A percentile compares a stretch with the other conserved stretches of the same genome.
Conservation (phyloP, 2,888 invertebrate genomes). For the Adelphocoris suturalis region DNA sequence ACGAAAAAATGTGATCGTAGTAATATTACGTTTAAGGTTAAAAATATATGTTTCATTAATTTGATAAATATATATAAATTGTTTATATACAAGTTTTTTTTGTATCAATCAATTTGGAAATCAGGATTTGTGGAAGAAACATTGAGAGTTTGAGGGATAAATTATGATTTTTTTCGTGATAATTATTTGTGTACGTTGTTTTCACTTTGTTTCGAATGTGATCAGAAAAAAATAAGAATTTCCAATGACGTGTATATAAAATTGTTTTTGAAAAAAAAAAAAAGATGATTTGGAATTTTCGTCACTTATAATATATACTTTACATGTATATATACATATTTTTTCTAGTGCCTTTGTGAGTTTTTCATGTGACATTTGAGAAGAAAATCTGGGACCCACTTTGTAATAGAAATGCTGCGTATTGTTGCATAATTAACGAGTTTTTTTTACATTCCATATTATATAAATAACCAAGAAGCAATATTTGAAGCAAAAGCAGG, state of each 20-base stretch:
- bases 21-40: conserved; percentile 51
- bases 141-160: not conserved
- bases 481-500: conserved; percentile 41
- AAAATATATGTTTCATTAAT: conserved; percentile 54
- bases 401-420: not conserved
- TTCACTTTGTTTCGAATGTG: conserved; percentile 55
- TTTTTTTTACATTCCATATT: conserved; percentile 67
- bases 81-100: conserved; percentile 38
- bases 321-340: conserved; percentile 1
- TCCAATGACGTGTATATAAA: conserved; percentile 55
- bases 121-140: not conserved
- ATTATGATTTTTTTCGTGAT: conserved; percentile 60
- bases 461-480: conserved; percentile 51
- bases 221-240: conserved; percentile 28
- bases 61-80: conserved; percentile 41
- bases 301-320: conserved; percentile 14
- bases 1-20: conserved; percentile 71
- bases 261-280: conserved; percentile 5
- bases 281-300: not conserved
- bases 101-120: conserved; percentile 37
- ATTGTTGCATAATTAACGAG: conserved; percentile 52
- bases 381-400: not conserved
- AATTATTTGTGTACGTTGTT: conserved; percentile 6
- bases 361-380: conserved; percentile 9
- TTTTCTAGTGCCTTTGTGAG: conserved; percentile 51